Conservation (phyloP, 2,113 vertebrate genomes). For the Mus spicilegus region DNA sequence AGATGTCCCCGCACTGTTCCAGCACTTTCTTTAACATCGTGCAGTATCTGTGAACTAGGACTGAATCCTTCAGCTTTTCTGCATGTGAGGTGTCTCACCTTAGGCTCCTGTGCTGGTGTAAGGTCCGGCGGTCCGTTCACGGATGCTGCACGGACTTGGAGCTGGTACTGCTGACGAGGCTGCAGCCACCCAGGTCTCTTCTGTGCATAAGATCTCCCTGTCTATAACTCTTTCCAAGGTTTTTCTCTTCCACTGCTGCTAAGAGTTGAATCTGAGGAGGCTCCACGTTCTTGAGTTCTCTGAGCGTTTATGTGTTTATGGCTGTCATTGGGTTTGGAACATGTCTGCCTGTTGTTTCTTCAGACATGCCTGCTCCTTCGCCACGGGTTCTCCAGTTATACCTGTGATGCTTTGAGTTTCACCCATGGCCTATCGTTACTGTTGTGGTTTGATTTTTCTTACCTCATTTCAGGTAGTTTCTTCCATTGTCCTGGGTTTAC, state of each 20-base stretch:
- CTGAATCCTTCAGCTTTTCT: background rate
- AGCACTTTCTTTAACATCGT: background rate
- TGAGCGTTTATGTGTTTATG: background rate
- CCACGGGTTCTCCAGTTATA: too few relatives aligned
- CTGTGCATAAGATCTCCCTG: background rate
- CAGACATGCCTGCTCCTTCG: too few relatives aligned
- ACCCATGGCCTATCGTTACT: fast-evolving
- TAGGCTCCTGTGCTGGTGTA: background rate
- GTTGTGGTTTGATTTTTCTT: background rate
- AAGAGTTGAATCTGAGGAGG: background rate
- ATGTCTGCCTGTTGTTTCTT: background rate
- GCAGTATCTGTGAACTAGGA: background rate
- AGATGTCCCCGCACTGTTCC: background rate
- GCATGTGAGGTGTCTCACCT: background rate
- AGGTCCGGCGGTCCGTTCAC: background rate
- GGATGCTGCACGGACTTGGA: too few relatives aligned
- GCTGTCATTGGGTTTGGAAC: background rate
- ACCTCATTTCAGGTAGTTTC: background rate
- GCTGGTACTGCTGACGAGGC: background rate
- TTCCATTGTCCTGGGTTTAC: background rate
- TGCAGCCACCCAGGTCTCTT: background rate
- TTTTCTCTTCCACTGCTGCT: background rate
- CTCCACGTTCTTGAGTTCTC: background rate
- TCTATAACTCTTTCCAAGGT: background rate
- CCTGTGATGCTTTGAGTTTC: fast-evolving